A percentile compares a stretch with the other conserved stretches of the same genome.
These are phyloP conservation scores for Gymnothorax reevesii DNA, from an alignment of 2,797 vertebrate genomes.

Conservation along the genomic window DNA sequence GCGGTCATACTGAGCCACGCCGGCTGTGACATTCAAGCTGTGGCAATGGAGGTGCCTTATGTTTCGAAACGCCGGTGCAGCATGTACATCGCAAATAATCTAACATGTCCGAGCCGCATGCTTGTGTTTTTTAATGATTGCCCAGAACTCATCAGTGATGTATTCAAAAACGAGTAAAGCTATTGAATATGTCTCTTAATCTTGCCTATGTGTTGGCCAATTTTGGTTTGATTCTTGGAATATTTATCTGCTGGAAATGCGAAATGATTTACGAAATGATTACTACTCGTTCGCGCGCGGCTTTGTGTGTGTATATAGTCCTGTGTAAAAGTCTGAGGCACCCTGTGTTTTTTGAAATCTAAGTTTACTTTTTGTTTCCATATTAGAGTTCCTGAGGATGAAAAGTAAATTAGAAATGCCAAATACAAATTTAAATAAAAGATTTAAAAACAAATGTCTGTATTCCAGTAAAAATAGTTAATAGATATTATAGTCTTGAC, in stretches of 20 bases:
- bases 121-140: background rate
- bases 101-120: background rate
- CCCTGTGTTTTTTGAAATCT: too few relatives aligned
- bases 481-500: too few relatives aligned
- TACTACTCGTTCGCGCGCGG: too few relatives aligned
- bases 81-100: background rate
- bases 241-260: background rate
- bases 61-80: background rate
- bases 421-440: too few relatives aligned
- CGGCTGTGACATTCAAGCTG: background rate
- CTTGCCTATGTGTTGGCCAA: background rate
- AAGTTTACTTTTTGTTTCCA: too few relatives aligned
- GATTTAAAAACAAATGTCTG: too few relatives aligned
- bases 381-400: too few relatives aligned
- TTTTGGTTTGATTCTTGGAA: background rate
- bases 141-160: background rate
- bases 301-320: too few relatives aligned
- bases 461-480: too few relatives aligned
- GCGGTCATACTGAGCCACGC: conserved; percentile 55
- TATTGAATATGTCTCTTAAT: background rate
- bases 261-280: too few relatives aligned
- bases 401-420: too few relatives aligned
- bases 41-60: background rate
- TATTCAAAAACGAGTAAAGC: background rate
- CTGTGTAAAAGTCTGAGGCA: too few relatives aligned